Conservation (phyloP, 1,140 invertebrate species). For the Yoshiicerus persimilis region DNA sequence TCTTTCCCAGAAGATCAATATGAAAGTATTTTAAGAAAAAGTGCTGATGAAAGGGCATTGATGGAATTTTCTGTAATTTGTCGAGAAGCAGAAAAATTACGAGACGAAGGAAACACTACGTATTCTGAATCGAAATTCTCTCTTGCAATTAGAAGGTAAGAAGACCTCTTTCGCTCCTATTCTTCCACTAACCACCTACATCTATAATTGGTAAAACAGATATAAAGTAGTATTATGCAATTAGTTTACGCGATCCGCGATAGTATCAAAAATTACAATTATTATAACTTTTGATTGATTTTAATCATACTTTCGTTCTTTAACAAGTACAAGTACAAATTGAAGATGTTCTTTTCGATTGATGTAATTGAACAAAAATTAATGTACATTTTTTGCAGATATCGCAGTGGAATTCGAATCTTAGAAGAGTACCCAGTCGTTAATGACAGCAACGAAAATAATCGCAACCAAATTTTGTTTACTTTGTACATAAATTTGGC, state of each 20-base stretch:
- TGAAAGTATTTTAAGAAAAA: not conserved
- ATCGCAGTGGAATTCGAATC: not conserved
- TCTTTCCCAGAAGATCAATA: too few species aligned
- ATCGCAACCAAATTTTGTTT: conserved; percentile 47
- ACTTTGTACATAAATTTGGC: conserved; percentile 23
- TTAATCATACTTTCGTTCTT: too few species aligned
- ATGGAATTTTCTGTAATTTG: not conserved
- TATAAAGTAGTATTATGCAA: too few species aligned
- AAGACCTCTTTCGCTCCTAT: too few species aligned
- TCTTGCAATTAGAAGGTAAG: not conserved
- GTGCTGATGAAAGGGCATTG: not conserved
- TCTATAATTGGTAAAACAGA: too few species aligned
- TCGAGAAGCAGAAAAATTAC: not conserved
- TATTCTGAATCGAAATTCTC: not conserved
- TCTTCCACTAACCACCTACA: too few species aligned
- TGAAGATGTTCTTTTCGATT: too few species aligned
- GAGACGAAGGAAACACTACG: not conserved
- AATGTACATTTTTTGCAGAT: not conserved
- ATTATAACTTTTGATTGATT: too few species aligned
- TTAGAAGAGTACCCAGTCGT: conserved; percentile 48
- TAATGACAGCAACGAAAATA: conserved; percentile 60
- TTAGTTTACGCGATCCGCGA: too few species aligned
- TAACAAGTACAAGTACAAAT: too few species aligned
- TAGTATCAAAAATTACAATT: too few species aligned
- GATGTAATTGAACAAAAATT: too few species aligned